These are phyloP conservation scores for Sitobion miscanthi DNA, from an alignment of 1,140 invertebrate genomes.

Conservation along the genomic window DNA sequence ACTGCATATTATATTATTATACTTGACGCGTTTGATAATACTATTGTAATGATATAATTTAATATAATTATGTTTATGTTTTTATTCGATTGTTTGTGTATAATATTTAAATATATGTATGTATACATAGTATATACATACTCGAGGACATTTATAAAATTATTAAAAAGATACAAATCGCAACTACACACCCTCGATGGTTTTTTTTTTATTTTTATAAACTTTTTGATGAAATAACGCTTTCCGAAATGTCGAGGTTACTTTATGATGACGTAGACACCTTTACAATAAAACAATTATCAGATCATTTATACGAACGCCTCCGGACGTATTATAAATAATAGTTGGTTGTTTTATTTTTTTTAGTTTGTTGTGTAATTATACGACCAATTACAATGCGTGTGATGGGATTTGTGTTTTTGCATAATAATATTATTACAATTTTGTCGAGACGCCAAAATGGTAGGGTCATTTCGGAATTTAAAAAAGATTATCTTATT, in stretches of 20 bases:
- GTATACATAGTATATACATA: background rate
- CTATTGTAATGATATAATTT: background rate
- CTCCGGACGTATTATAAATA: background rate
- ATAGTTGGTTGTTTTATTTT: background rate
- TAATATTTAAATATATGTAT: background rate
- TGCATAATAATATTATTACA: background rate
- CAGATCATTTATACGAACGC: background rate
- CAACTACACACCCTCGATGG: background rate
- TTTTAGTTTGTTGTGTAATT: background rate
- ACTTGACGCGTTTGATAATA: background rate
- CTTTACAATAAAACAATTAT: background rate
- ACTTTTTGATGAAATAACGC: background rate
- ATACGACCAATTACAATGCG: background rate
- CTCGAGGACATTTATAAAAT: slow-evolving; percentile 2
- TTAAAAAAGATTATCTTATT: slow-evolving; percentile 1
- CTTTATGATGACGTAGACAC: background rate
- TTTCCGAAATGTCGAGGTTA: background rate
- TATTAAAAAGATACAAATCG: slow-evolving; percentile 7
- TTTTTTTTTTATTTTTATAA: background rate
- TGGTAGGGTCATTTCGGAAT: background rate
- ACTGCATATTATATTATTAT: background rate
- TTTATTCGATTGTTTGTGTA: background rate
- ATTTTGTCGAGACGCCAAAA: background rate
- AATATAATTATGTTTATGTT: background rate
- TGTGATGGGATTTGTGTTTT: background rate